Conservation (phyloP, 1,140 invertebrate species). For the Heliothis virescens region DNA sequence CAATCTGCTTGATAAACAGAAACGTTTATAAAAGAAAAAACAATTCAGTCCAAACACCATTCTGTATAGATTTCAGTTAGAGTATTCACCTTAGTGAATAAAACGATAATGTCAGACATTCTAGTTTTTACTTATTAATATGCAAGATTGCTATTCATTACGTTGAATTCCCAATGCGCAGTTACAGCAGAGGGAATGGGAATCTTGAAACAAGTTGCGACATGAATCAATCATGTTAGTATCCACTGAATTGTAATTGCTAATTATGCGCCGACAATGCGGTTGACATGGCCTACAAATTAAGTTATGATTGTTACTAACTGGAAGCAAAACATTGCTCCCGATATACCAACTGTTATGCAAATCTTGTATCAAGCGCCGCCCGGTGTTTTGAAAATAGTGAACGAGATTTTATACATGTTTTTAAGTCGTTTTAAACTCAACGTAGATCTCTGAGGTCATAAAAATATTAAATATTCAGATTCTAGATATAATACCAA, state of each 20-base stretch:
- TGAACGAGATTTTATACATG: neutral
- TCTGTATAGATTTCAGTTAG: neutral
- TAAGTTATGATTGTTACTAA: conserved; percentile 53
- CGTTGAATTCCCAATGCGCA: conserved; percentile 22
- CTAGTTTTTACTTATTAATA: neutral
- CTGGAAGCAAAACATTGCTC: neutral
- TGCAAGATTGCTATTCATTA: conserved; percentile 12
- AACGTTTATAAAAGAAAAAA: conserved; percentile 22
- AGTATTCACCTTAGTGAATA: no score
- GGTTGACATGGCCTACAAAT: conserved; percentile 32
- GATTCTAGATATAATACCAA: no score
- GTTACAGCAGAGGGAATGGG: conserved; percentile 37
- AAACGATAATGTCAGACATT: neutral
- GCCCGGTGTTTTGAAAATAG: conserved; percentile 24
- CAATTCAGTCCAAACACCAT: conserved; percentile 3
- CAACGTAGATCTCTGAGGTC: no score
- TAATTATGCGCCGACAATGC: conserved; percentile 27
- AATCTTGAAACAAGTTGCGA: conserved; percentile 43
- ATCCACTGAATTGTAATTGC: conserved; percentile 41
- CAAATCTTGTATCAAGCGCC: conserved; percentile 11
- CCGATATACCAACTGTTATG: conserved; percentile 13
- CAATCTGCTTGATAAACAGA: conserved; percentile 29
- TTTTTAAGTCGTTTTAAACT: no score
- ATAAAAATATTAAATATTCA: no score
- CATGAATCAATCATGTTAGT: conserved; percentile 50